These are phyloP conservation scores for Laupala kohalensis DNA, from an alignment of 1,140 invertebrate species.

Conservation along the genomic window DNA sequence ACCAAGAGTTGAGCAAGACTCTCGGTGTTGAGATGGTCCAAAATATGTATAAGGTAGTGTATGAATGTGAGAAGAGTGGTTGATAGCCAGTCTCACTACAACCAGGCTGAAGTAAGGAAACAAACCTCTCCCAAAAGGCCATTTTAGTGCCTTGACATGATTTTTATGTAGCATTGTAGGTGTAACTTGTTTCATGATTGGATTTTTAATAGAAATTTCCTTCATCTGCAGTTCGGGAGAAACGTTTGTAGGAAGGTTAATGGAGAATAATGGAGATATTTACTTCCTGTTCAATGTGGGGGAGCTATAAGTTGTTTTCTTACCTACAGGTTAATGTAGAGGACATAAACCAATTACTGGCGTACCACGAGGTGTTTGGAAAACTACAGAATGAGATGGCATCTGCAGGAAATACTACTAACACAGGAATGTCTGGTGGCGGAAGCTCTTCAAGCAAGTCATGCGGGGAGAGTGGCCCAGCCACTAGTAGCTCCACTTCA, in stretches of 20 bases:
- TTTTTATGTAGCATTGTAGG: not conserved
- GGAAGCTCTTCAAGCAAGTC: constrained; percentile 1
- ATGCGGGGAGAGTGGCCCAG: not conserved
- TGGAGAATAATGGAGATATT: not conserved
- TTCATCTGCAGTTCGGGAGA: not conserved
- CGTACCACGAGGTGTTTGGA: constrained; percentile 79
- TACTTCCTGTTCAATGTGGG: not conserved
- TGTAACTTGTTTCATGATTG: not conserved
- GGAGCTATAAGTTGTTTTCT: not conserved
- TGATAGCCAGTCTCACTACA: not conserved
- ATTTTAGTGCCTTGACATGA: not conserved
- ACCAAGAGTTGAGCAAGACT: constrained; percentile 51
- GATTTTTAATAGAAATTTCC: not conserved
- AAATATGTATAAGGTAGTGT: constrained; percentile 56
- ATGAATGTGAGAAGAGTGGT: not conserved
- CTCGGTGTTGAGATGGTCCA: constrained; percentile 51
- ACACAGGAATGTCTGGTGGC: not conserved
- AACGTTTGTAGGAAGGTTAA: not conserved
- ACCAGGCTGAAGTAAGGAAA: not conserved
- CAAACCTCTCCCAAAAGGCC: not conserved
- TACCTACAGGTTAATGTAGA: constrained; percentile 51
- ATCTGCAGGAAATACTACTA: constrained; percentile 21
- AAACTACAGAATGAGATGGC: constrained; percentile 52
- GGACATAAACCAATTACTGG: constrained; percentile 63
- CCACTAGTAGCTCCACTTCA: constrained; percentile 7